A percentile compares a stretch with the other conserved stretches of the same genome.
Evolutionary conservation across 2,888 invertebrate species (phyloP).

Genomic region (Drosophila kambysellisi): DNA sequence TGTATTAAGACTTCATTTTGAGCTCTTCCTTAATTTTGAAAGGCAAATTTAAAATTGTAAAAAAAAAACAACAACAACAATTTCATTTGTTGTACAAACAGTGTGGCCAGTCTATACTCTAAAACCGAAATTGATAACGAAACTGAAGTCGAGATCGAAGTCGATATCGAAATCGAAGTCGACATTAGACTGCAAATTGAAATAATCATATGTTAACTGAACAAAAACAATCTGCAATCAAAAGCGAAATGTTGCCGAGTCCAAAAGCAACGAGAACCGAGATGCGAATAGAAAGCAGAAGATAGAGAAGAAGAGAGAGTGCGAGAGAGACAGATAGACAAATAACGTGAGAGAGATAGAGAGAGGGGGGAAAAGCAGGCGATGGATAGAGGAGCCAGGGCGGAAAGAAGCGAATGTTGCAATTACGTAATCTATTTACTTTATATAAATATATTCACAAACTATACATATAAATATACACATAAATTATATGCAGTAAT

Average conservation of each 20-base stretch:
- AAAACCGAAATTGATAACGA: slow-evolving; percentile 15
- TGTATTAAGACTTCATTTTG: slow-evolving; percentile 19
- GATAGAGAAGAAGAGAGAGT: not conserved
- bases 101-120: slow-evolving; percentile 27
- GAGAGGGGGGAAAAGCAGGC: not conserved
- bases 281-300: not conserved
- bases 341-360: not conserved
- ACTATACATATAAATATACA: slow-evolving; percentile 64
- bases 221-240: slow-evolving; percentile 31
- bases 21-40: slow-evolving; percentile 66
- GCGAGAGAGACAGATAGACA: slow-evolving; percentile 3
- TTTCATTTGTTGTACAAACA: slow-evolving; percentile 35
- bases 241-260: slow-evolving; percentile 23
- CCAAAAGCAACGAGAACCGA: slow-evolving; percentile 31
- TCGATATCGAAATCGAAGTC: slow-evolving; percentile 13
- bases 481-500: slow-evolving; percentile 60
- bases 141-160: slow-evolving; percentile 1
- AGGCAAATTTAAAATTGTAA: slow-evolving; percentile 51
- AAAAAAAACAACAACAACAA: slow-evolving; percentile 27
- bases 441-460: slow-evolving; percentile 69
- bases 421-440: slow-evolving; percentile 81
- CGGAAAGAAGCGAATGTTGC: slow-evolving; percentile 60
- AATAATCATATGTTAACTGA: slow-evolving; percentile 34
- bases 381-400: not conserved
- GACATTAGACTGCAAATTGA: slow-evolving; percentile 22